Evolutionary conservation across 2,113 vertebrate species (phyloP), one percentile per base, ranked within the genome.

Genomic region (Electrona antarctica): DNA sequence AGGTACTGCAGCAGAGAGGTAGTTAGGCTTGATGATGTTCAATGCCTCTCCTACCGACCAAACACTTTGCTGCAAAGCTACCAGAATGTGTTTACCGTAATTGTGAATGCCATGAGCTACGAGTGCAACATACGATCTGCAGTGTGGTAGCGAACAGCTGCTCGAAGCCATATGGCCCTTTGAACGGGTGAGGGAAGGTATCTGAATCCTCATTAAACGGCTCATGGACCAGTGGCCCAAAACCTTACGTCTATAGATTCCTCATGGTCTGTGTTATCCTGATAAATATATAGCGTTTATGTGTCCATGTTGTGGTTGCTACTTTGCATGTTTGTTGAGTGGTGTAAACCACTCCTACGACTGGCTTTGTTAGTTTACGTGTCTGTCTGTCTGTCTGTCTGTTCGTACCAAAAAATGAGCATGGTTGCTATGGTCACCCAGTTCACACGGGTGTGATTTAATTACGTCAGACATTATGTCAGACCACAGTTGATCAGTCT

Each of bases 141-240:
- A 85, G 77, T 78, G 75, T 78, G 75, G 69, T 80, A 48, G 60
- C 51, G 60, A 89, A 80, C 89, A 91, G 86, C 84, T 91, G 85
- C 84, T 88, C 73, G 76, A 78, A 83, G 79, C 88, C 90, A 90
- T 89, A 89, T 90, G 90, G 85, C 77, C 76, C 77, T 88, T 74
- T 85, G 78, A 87, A 80, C 74, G 69, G 79, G 74, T 60, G 75
- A 85, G 77, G 66, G 83, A 87, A 75, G 78, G 78, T 85, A 80
- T 79, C 80, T 0, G 48, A 73, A 75, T 84, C 76, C 78, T 86
- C 86, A 88, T 89, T 87, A 87, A 83, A 89, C 78, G 79, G 82
- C 77, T 88, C 89, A 91, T 84, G 84, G 84, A 84, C 85, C 85
- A 88, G 76, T 90, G 85, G 86, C 83, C 80, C 75, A 77, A 79